A percentile compares a stretch with the other conserved stretches of the same genome.
These are phyloP conservation scores for Hoplias malabaricus DNA, from an alignment of 2,113 vertebrate species.

Conservation along the genomic window DNA sequence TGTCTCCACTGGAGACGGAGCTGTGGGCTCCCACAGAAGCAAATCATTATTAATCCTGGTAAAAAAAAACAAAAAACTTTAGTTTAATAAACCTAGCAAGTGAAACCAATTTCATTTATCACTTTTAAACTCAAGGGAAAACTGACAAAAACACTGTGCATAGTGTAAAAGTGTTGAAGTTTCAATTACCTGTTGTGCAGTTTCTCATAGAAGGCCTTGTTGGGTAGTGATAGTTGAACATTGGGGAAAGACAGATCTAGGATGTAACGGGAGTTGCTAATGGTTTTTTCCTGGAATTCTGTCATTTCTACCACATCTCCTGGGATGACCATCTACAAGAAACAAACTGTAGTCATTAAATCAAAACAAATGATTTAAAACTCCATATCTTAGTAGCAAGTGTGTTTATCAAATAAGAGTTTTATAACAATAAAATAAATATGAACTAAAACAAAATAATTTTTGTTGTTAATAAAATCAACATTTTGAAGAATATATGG, in stretches of 20 bases:
- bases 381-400: no score
- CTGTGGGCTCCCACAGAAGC: conserved; percentile 95
- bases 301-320: conserved; percentile 93
- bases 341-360: conserved; percentile 9
- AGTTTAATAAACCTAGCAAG: not conserved
- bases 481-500: no score
- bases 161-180: not conserved
- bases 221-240: conserved; percentile 84
- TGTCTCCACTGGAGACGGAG: conserved; percentile 96
- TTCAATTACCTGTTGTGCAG: conserved; percentile 87
- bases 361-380: not conserved
- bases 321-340: conserved; percentile 92
- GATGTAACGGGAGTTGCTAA: conserved; percentile 90
- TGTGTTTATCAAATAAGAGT: no score
- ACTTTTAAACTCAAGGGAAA: not conserved
- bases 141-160: not conserved
- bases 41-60: conserved; percentile 94
- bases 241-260: conserved; percentile 88
- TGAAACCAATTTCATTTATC: no score
- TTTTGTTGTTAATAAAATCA: no score
- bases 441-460: no score
- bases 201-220: conserved; percentile 92
- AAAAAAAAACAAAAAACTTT: conserved; percentile 54
- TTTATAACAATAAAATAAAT: no score
- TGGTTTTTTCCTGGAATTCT: conserved; percentile 95